Evolutionary conservation across 2,888 invertebrate species (phyloP), one percentile per base, ranked within the genome.

Genomic region (Nomada goodeniana): DNA sequence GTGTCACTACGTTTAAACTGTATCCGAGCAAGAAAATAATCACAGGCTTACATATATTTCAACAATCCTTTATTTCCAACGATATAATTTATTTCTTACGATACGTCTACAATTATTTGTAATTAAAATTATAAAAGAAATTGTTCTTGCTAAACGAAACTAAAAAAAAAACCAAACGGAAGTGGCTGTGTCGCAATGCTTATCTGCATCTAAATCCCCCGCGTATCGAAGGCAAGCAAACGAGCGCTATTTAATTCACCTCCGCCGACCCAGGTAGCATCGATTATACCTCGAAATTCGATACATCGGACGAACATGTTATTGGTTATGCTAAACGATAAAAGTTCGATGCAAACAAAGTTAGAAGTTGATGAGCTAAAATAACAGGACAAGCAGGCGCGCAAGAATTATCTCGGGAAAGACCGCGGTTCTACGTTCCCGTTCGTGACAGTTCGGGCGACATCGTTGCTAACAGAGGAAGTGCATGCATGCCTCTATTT

Each of bases 371-470:
- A 55, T 47, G 55, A 63, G 13, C 68, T 36, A 55, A 74, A 78
- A 61, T 65, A 76, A 60, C 70, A 76, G 15, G 23, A 59, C 5
- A n/a, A 36, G 59, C 20, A 55, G 67, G 20, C n/a, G 44, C 26
- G 47, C 15, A 7, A n/a, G 20, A 55, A 47, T 82, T 78, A 78
- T 78, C 76, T 83, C 26, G 13, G n/a, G 68, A 67, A 61, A 78
- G 68, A 67, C 50, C 61, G 65, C 72, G 76, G 42, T 68, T 13
- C 13, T 67, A 59, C 23, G 60, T 11, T 9, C 23, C 44, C 44
- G 64, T 83, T 86, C 82, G 85, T 81, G 70, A 83, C 70, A 73
- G 82, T 83, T 88, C 86, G 89, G 81, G 47, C 61, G 68, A 80
- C 76, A 80, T 88, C 87, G 84, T 74, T 57, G 50, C 77, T 55